These are phyloP conservation scores for Hemibagrus wyckioides DNA, from an alignment of 2,113 vertebrate genomes.

Conservation along the genomic window DNA sequence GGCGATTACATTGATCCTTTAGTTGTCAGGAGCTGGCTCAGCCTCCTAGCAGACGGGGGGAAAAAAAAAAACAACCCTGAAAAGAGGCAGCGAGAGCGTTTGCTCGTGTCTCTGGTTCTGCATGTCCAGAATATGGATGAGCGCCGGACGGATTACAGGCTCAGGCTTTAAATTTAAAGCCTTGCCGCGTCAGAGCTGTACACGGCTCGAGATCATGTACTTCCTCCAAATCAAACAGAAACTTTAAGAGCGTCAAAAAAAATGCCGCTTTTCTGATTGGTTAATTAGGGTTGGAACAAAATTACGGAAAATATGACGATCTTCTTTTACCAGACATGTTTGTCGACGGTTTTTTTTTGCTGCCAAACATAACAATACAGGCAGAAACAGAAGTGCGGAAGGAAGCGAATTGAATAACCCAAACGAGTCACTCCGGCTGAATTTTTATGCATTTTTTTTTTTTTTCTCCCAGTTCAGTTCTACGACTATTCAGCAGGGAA, in stretches of 20 bases:
- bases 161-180: slow-evolving; percentile 10
- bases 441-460: not conserved
- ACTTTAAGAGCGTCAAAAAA: not conserved
- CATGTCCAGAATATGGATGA: slow-evolving; percentile 14
- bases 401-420: not conserved
- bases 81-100: not conserved
- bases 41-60: not conserved
- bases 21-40: not conserved
- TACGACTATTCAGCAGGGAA: slow-evolving; percentile 9
- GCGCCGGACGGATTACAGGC: not conserved
- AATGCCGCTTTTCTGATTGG: not conserved
- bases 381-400: not conserved
- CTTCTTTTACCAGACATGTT: not conserved
- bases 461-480: not conserved
- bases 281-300: not conserved
- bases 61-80: slow-evolving; percentile 1
- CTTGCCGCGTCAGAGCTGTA: not conserved
- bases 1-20: not conserved
- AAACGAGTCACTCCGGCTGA: not conserved
- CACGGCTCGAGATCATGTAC: not conserved
- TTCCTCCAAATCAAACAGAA: not conserved
- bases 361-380: not conserved
- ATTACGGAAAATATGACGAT: not conserved
- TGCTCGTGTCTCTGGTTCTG: not conserved
- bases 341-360: not conserved